Base-by-base conservation (phyloP, 1,140 invertebrate species). In the Latrodectus geometricus region DNA sequence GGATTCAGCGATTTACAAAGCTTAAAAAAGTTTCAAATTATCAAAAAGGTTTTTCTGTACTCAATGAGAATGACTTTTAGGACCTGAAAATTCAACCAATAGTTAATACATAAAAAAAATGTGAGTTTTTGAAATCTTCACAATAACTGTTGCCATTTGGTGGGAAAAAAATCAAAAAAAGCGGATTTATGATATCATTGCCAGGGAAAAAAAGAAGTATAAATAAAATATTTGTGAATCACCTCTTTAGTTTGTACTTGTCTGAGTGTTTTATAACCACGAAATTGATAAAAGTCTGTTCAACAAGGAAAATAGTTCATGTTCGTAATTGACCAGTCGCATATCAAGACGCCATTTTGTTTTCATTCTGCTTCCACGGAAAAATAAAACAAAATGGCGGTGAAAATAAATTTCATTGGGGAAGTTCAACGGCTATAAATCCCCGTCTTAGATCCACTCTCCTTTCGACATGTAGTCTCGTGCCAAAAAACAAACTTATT, bases 211-310 rank as follows among this genome's bases (percentile, higher is more conserved):
- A 4, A 56, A 73, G 0, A n/a, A n/a, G n/a, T n/a, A n/a, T 12
- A 14, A 17, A 73, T 21, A 56, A 7, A 56, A 15, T 14, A 35
- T 20, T 11, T 50, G 52, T 35, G n/a, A 35, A 52, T 35, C 52
- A 61, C 54, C 21, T 20, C 23, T 76, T 14, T 17, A 12, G 23
- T 61, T n/a, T 8, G 9, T 35, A 54, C 23, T 21, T n/a, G n/a
- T 35, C 20, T 21, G 21, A 65, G 20, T 78, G 54, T 66, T 70
- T 80, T 23, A 35, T 5, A 50, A 65, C 69, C 52, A 52, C 23
- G 69, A 82, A 82, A 82, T 82, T 82, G 80, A 82, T 82, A 82
- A 82, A 82, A 82, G 72, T 82, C 50, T 74, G 73, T 50, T 50
- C 17, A 66, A 66, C n/a, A 50, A 66, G 50, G 80, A 73, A 20